Evolutionary conservation across 2,797 vertebrate genomes (phyloP), one percentile per base, ranked within the genome.

Genomic region (Clarias laeviceps): DNA sequence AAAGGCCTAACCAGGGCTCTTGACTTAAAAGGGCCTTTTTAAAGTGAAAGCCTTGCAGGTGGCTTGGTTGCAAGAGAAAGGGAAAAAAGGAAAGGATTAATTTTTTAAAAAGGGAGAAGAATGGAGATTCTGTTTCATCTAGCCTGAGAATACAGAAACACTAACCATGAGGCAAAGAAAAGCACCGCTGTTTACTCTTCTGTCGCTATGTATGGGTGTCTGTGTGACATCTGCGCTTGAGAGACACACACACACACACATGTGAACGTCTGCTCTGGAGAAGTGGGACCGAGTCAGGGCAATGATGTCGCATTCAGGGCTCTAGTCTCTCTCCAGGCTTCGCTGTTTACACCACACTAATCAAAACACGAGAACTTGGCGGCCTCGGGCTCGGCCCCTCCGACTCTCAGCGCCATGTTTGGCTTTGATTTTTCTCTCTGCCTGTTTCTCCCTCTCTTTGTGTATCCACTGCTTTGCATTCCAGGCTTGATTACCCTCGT

Each of bases 261-360:
- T 18, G 14, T 29, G 59, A 61, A 74, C 11, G 57, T 80, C 61
- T 45, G 74, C 69, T 82, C 37, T 54, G 80, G 72, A 70, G n/a
- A 61, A 78, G 5, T 37, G 32, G 76, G 57, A 73, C 59, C n/a
- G 59, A 72, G 34, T 59, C 50, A 18, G 57, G 83, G 66, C 50
- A 29, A 56, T 73, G 34, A 56, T 66, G 61, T 62, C 24, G 27
- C 29, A 15, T 45, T 81, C 62, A 70, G 82, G 77, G 77, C 77
- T 74, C 77, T 54, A 70, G 82, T 37, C 66, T 79, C 69, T 65
- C 85, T 81, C 62, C 82, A 80, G 66, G 73, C 86, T 80, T 27
- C 9, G 37, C 84, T 87, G 84, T 88, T 89, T 87, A 84, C 86
- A 83, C 84, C 72, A 81, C 69, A 45, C 84, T 84, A 87, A 89